Evolutionary conservation across 2,888 invertebrate species (phyloP).

Genomic region (Pharmacophagus antenor): DNA sequence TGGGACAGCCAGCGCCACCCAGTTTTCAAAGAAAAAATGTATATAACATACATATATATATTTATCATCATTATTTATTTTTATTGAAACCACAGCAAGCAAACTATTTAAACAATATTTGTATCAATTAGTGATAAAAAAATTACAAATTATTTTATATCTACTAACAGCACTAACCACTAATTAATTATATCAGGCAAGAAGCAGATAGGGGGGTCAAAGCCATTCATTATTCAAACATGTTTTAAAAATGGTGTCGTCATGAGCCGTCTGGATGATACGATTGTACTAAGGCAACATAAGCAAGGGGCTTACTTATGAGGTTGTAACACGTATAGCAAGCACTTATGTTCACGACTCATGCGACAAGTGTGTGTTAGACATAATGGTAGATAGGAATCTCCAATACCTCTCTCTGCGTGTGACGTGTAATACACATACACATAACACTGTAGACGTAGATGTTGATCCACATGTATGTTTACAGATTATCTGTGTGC

Average conservation of each 20-base stretch:
- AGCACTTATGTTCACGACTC: too few species aligned
- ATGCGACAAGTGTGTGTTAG: neutral
- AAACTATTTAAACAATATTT: too few species aligned
- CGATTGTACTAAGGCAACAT: slow-evolving; percentile 57
- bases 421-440: slow-evolving; percentile 1
- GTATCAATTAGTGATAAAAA: too few species aligned
- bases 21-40: too few species aligned
- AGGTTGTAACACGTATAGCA: neutral
- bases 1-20: too few species aligned
- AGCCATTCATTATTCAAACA: neutral
- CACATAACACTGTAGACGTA: neutral
- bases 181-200: too few species aligned
- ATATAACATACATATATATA: too few species aligned
- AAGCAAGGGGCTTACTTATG: slow-evolving; percentile 33
- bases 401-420: neutral
- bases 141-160: too few species aligned
- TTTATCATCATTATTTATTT: too few species aligned
- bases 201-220: slow-evolving; percentile 13
- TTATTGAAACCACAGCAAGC: too few species aligned
- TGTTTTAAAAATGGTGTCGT: slow-evolving; percentile 48
- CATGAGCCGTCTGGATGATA: slow-evolving; percentile 59
- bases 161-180: too few species aligned
- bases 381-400: neutral
- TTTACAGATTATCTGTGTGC: neutral
- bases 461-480: neutral